phyloP scores from a whole-genome alignment of 2,113 vertebrate genomes.

The Nansenia antarctica region DNA sequence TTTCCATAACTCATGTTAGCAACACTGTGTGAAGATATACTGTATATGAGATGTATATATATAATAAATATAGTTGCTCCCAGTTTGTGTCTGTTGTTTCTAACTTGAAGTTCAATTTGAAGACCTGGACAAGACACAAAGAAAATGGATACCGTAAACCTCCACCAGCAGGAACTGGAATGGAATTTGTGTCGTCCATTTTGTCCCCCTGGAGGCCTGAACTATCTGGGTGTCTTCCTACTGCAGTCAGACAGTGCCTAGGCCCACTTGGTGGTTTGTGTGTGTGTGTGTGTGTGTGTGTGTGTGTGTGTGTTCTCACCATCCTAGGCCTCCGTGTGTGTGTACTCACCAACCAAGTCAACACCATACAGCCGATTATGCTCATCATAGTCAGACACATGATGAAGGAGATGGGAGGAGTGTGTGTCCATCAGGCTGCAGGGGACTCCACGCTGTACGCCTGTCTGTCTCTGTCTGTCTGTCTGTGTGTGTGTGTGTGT shows the following conservation, averaged over 20 bases:
- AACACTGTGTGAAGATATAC: too few species aligned
- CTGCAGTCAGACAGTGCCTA: not conserved
- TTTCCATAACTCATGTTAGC: too few species aligned
- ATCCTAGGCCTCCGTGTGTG: too few species aligned
- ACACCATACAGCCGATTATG: constrained; percentile 67
- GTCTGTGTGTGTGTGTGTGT: not conserved
- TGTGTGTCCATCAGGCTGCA: constrained; percentile 46
- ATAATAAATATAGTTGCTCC: too few species aligned
- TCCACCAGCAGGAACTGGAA: too few species aligned
- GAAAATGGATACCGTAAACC: too few species aligned
- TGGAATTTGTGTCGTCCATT: too few species aligned
- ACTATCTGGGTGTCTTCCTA: constrained; percentile 9
- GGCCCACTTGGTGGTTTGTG: constrained; percentile 23
- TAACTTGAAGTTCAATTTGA: too few species aligned
- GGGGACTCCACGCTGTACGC: not conserved
- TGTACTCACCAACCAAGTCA: constrained; percentile 73
- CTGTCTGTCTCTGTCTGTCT: not conserved
- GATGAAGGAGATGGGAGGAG: constrained; percentile 28
- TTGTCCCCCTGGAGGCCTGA: too few species aligned
- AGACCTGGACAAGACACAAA: too few species aligned
- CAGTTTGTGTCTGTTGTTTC: too few species aligned
- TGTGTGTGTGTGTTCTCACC: constrained; percentile 1
- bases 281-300: constrained; percentile 17
- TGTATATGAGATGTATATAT: too few species aligned
- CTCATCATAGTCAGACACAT: constrained; percentile 76